Conservation (phyloP, 2,113 vertebrate species). For the Xenus cinereus region DNA sequence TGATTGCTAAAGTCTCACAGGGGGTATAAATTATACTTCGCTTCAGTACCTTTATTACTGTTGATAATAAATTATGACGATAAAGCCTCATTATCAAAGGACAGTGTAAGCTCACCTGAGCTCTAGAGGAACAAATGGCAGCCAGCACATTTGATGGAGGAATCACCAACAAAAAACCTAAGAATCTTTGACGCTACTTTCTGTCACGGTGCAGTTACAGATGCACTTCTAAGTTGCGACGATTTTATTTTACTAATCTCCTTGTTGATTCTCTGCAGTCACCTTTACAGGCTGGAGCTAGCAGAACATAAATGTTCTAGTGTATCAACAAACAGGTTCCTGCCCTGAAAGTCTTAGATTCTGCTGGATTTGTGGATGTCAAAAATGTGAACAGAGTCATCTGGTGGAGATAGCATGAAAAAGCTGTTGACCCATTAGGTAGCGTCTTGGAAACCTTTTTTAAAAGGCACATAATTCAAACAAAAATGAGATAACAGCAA, state of each 20-base stretch:
- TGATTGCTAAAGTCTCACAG: neutral
- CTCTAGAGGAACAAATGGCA: neutral
- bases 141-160: neutral
- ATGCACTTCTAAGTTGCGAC: neutral
- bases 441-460: neutral
- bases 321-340: neutral
- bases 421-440: neutral
- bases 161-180: neutral
- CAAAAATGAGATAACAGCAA: neutral
- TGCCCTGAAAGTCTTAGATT: neutral
- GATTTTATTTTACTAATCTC: neutral
- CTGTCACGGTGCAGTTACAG: neutral
- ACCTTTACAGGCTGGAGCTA: neutral
- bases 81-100: neutral
- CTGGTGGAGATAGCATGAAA: neutral
- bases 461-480: conserved; percentile 22
- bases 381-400: neutral
- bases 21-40: neutral
- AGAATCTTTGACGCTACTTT: neutral
- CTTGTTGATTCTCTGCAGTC: neutral
- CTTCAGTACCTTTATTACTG: neutral
- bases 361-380: neutral
- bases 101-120: neutral
- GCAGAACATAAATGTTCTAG: neutral
- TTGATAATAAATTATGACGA: neutral